Evolutionary conservation across 2,113 vertebrate genomes (phyloP).

Genomic region (Prolemur simus): DNA sequence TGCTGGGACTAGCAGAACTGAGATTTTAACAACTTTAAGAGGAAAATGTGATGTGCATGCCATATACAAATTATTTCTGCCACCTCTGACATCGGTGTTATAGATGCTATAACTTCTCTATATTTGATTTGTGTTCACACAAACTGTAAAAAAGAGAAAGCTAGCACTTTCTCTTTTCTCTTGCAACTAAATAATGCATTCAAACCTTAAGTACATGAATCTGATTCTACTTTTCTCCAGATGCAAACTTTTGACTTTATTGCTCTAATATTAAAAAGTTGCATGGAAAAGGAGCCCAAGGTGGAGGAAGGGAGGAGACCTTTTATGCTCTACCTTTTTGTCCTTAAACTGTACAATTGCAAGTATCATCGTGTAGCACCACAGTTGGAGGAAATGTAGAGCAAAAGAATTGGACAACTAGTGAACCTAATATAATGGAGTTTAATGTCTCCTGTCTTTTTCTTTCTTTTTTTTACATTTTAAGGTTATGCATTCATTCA

Average conservation of each 20-base stretch:
- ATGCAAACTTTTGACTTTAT: background rate
- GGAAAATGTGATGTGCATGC: background rate
- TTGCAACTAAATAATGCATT: conserved; percentile 11
- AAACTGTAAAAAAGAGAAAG: background rate
- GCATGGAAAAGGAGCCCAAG: background rate
- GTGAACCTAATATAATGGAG: background rate
- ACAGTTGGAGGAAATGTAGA: background rate
- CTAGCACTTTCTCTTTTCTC: background rate
- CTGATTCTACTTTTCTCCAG: background rate
- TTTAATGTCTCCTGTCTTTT: background rate
- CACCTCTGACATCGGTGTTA: conserved; percentile 5
- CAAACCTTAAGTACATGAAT: background rate
- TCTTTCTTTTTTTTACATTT: background rate
- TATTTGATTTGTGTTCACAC: conserved; percentile 35
- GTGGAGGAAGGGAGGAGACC: background rate
- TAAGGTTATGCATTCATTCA: background rate
- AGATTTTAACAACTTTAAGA: background rate
- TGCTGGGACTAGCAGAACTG: background rate
- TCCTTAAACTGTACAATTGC: background rate
- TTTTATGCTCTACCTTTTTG: background rate
- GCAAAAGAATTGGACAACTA: background rate
- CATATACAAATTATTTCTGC: conserved; percentile 31
- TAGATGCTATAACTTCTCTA: background rate
- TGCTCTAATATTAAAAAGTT: background rate
- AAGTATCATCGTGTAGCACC: background rate